These are phyloP conservation scores for Pocota personata DNA, from an alignment of 2,888 invertebrate species.

Conservation along the genomic window DNA sequence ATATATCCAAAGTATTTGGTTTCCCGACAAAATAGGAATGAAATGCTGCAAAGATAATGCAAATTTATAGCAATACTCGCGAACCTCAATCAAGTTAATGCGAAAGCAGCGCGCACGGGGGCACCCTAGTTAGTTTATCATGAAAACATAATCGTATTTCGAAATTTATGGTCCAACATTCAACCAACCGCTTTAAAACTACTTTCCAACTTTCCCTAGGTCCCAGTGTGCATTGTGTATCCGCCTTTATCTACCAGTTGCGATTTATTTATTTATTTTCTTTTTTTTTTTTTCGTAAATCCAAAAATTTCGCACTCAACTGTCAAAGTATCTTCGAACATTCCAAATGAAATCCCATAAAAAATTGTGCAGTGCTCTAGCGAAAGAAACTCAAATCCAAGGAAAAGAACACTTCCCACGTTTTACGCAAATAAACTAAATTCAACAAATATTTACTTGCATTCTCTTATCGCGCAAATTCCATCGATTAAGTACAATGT, in stretches of 20 bases:
- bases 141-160: too few species aligned
- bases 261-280: conserved; percentile 38
- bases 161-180: too few species aligned
- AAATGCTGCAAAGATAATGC: too few species aligned
- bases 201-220: not conserved
- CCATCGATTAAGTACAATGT: conserved; percentile 67
- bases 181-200: too few species aligned
- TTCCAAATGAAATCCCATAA: conserved; percentile 57
- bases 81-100: too few species aligned
- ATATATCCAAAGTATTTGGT: too few species aligned
- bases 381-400: conserved; percentile 33
- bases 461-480: conserved; percentile 51
- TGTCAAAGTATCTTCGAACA: conserved; percentile 61
- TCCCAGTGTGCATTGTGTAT: conserved; percentile 10
- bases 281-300: conserved; percentile 9
- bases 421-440: not conserved
- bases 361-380: conserved; percentile 55
- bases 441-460: not conserved
- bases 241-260: conserved; percentile 39
- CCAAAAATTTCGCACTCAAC: conserved; percentile 43
- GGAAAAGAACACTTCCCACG: conserved; percentile 16
- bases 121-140: too few species aligned
- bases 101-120: too few species aligned
- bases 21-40: too few species aligned
- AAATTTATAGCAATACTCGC: too few species aligned